phyloP scores from a whole-genome alignment of 2,113 vertebrate genomes.

The Polyodon spathula region DNA sequence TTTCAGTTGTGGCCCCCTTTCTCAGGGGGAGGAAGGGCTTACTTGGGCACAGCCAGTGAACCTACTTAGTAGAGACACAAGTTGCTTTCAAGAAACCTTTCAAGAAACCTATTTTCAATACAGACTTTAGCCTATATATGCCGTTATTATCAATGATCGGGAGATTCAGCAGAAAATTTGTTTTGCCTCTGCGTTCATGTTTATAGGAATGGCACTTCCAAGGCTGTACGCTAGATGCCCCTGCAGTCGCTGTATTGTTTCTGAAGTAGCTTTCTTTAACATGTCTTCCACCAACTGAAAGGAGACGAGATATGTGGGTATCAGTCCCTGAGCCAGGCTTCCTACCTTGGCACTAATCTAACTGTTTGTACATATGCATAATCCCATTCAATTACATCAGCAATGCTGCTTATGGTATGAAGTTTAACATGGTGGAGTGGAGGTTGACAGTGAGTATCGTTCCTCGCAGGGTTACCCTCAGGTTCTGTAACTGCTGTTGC shows the following conservation, averaged over 20 bases:
- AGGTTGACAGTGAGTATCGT: conserved; percentile 9
- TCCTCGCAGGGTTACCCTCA: conserved; percentile 4
- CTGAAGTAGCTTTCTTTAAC: background rate
- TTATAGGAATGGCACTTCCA: conserved; percentile 12
- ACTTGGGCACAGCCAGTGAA: conserved; percentile 14
- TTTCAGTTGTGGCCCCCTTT: too few species aligned
- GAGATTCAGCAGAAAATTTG: conserved; percentile 3
- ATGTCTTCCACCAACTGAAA: background rate
- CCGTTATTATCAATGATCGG: too few species aligned
- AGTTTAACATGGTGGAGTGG: conserved; percentile 9
- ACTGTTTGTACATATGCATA: background rate
- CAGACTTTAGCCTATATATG: too few species aligned
- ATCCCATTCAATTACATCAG: background rate
- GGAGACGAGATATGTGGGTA: conserved; percentile 4
- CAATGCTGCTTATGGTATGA: background rate
- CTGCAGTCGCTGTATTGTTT: background rate
- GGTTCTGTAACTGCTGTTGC: conserved; percentile 2
- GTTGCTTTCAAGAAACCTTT: too few species aligned
- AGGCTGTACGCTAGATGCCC: conserved; percentile 2
- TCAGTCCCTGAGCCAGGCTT: background rate
- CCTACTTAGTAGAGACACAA: background rate
- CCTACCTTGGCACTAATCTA: background rate
- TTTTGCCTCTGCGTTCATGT: background rate
- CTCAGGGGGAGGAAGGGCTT: conserved; percentile 10
- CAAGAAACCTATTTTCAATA: background rate